phyloP scores from a whole-genome alignment of 2,888 invertebrate species.

The Torymus aiolomorphi region DNA sequence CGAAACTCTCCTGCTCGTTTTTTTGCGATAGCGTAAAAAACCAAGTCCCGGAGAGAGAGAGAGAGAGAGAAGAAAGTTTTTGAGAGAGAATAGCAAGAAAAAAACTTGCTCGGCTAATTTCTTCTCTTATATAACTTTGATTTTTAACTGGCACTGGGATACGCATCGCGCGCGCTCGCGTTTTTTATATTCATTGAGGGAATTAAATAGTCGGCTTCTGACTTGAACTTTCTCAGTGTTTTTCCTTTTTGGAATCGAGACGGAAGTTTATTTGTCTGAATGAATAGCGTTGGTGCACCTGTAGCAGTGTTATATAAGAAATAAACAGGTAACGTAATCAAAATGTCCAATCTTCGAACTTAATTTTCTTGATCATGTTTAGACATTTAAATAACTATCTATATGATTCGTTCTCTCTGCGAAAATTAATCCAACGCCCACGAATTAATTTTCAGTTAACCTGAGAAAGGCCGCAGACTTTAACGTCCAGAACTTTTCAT shows the following conservation, averaged over 20 bases:
- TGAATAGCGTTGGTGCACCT: no score
- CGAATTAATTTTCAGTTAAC: no score
- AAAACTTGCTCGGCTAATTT: conserved; percentile 50
- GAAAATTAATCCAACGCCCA: no score
- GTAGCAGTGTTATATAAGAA: no score
- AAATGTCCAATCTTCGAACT: no score
- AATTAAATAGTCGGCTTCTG: conserved; percentile 29
- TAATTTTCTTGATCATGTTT: no score
- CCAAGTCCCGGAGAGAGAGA: conserved; percentile 26
- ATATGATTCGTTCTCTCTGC: no score
- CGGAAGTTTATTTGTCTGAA: no score
- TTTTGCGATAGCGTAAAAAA: conserved; percentile 52
- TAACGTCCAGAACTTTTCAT: conserved; percentile 18
- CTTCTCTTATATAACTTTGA: conserved; percentile 53
- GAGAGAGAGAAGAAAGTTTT: conserved; percentile 42
- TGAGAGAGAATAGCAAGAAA: conserved; percentile 32
- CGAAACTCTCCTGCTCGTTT: conserved; percentile 29
- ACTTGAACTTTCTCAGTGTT: not conserved
- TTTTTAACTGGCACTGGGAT: conserved; percentile 47
- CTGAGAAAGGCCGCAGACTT: no score
- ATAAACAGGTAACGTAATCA: no score
- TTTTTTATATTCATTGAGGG: conserved; percentile 52
- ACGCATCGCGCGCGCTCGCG: not conserved
- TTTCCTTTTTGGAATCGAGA: not conserved
- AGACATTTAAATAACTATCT: no score